Base-by-base conservation (phyloP, 2,797 vertebrate genomes). In the Poeciliopsis presidionis region DNA sequence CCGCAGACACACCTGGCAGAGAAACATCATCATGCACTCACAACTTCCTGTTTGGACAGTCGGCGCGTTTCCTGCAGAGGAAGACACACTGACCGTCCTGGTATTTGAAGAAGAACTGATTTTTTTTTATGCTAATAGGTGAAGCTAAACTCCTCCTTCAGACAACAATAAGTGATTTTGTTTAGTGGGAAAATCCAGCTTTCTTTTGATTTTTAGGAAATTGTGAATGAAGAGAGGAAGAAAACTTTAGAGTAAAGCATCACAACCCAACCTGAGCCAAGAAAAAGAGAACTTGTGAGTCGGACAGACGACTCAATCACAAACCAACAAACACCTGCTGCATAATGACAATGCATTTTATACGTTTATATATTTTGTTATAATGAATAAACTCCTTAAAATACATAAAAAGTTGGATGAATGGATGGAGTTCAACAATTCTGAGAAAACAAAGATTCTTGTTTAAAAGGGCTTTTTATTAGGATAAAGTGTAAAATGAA, bases 1-100 rank as follows among this genome's bases (percentile, higher is more conserved):
- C 88, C 70, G 91, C 82, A 82, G 92, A 77, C 73, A 74, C 84
- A 94, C 93, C 94, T 95, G 86, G 84, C 88, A 79, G 90, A 91
- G 83, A 94, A 84, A 94, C 72, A 91, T 87, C 89, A 92, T 90
- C 88, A 93, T 81, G 88, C 73, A 89, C 82, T 88, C 90, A 85
- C 83, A 73, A 72, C 79, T 57, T 88, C 86, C 77, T 79, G 55
- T 59, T 69, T 20, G 84, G 59, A 81, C 57, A 86, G 47, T 53
- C 11, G 18, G 74, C 8, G 13, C 47, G 73, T 72, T 84, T 83
- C 53, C 89, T 70, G 83, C 5, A 16, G 78, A 72, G 28, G 18
- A 53, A 74, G 79, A 8, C 65, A 72, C 77, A 88, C 76, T 72
- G 47, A 78, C 25, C 67, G 47, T 59, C 75, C 30, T 77, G 41